Evolutionary conservation across 2,113 vertebrate species (phyloP).

Genomic region (Callionymus lyra): DNA sequence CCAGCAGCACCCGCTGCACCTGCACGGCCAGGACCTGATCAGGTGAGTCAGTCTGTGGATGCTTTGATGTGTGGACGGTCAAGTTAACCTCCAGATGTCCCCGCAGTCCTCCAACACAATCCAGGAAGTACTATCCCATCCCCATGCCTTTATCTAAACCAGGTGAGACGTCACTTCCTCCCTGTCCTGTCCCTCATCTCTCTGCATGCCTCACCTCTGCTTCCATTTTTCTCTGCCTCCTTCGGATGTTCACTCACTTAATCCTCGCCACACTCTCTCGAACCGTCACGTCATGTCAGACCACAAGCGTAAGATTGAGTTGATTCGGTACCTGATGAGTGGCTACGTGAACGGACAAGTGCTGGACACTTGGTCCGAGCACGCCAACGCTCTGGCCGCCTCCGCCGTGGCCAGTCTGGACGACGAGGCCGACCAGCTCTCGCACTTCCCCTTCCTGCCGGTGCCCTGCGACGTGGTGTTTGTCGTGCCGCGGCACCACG

Average conservation of each 20-base stretch:
- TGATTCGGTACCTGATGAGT: constrained; percentile 85
- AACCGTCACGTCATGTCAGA: constrained; percentile 57
- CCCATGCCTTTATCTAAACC: constrained; percentile 97
- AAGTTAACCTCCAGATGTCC: constrained; percentile 6
- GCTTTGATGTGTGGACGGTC: too few species aligned
- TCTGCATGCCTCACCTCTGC: constrained; percentile 57
- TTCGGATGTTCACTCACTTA: constrained; percentile 29
- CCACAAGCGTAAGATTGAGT: constrained; percentile 84
- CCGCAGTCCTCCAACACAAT: constrained; percentile 79
- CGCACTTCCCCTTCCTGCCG: constrained; percentile 80
- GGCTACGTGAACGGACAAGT: constrained; percentile 80
- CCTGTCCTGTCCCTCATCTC: constrained; percentile 16
- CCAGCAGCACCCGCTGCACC: constrained; percentile 87
- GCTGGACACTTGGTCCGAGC: constrained; percentile 82
- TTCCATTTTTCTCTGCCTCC: constrained; percentile 38
- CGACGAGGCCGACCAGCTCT: constrained; percentile 77
- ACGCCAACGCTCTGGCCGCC: constrained; percentile 79
- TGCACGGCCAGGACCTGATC: constrained; percentile 81
- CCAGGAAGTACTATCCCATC: constrained; percentile 87
- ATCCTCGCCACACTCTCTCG: too few species aligned
- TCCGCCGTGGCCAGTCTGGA: constrained; percentile 81
- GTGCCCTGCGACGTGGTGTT: constrained; percentile 72
- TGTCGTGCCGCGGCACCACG: constrained; percentile 76
- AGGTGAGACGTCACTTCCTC: constrained; percentile 64
- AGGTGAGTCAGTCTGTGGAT: constrained; percentile 61